A percentile compares a stretch with the other conserved stretches of the same genome.
Conservation (phyloP, 2,113 vertebrate species). For the Dinomys branickii region DNA sequence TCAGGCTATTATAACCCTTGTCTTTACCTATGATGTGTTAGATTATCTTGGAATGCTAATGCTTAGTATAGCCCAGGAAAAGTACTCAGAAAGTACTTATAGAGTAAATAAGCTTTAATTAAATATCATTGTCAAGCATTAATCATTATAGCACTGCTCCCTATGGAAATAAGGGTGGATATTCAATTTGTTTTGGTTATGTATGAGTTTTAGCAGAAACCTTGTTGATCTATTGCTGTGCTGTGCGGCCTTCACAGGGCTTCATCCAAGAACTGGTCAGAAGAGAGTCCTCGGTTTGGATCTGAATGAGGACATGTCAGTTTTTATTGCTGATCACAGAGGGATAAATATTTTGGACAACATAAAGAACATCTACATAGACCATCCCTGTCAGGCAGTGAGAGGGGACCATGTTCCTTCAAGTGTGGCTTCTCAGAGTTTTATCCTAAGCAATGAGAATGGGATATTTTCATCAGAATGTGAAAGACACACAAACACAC, state of each 20-base stretch:
- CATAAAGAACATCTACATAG: constrained; percentile 22
- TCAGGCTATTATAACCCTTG: constrained; percentile 77
- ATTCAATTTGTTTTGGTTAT: constrained; percentile 89
- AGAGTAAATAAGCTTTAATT: constrained; percentile 90
- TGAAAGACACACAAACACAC: background rate
- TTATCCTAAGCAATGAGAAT: background rate
- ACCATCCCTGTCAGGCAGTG: background rate
- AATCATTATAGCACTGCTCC: constrained; percentile 86
- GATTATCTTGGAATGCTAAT: constrained; percentile 76
- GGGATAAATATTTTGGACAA: constrained; percentile 72
- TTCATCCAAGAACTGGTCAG: constrained; percentile 53
- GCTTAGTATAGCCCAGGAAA: constrained; percentile 73
- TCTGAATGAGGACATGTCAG: constrained; percentile 46
- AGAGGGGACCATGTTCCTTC: fast-evolving
- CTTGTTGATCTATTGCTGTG: constrained; percentile 63
- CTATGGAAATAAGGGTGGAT: constrained; percentile 87
- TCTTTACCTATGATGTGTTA: constrained; percentile 70
- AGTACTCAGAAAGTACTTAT: constrained; percentile 83
- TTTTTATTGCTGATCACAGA: constrained; percentile 44
- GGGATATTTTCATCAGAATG: background rate
- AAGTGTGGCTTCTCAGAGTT: background rate
- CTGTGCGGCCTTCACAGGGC: constrained; percentile 42
- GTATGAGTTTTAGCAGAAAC: constrained; percentile 81
- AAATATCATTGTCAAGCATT: constrained; percentile 89
- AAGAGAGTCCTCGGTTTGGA: constrained; percentile 51